Percentiles rank a stretch among this genome's conserved stretches.
phyloP scores from a whole-genome alignment of 2,888 invertebrate genomes.

The Xestia ashworthii region DNA sequence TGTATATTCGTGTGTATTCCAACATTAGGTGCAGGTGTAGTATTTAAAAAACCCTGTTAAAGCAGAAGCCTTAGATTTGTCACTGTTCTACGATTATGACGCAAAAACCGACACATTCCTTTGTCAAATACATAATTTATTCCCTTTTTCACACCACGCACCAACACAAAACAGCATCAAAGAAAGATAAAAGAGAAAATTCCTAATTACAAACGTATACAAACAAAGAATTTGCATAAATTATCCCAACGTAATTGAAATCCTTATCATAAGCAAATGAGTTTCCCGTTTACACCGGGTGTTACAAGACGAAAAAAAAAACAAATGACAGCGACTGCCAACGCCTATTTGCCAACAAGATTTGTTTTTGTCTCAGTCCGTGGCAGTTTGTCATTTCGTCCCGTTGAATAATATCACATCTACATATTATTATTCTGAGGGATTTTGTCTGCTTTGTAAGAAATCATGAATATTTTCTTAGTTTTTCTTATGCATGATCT shows the following conservation, averaged over 20 bases:
- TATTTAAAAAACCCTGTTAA: too few species aligned
- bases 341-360: constrained; percentile 80
- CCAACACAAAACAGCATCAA: background rate
- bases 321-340: constrained; percentile 74
- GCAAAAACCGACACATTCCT: background rate
- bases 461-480: constrained; percentile 55
- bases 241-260: constrained; percentile 78
- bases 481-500: constrained; percentile 39
- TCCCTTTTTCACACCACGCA: background rate
- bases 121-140: background rate
- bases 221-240: constrained; percentile 71
- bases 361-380: constrained; percentile 79
- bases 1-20: too few species aligned
- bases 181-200: constrained; percentile 16
- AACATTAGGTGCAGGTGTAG: too few species aligned
- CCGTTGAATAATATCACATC: constrained; percentile 72
- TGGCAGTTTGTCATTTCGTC: constrained; percentile 79
- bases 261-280: constrained; percentile 79
- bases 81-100: background rate
- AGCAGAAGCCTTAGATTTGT: background rate
- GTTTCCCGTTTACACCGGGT: constrained; percentile 77
- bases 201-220: constrained; percentile 60
- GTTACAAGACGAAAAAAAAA: constrained; percentile 54
- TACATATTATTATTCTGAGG: constrained; percentile 70
- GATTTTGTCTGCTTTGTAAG: constrained; percentile 39